Evolutionary conservation across 1,140 invertebrate genomes (phyloP).

Genomic region (Lepidotrigona ventralis): DNA sequence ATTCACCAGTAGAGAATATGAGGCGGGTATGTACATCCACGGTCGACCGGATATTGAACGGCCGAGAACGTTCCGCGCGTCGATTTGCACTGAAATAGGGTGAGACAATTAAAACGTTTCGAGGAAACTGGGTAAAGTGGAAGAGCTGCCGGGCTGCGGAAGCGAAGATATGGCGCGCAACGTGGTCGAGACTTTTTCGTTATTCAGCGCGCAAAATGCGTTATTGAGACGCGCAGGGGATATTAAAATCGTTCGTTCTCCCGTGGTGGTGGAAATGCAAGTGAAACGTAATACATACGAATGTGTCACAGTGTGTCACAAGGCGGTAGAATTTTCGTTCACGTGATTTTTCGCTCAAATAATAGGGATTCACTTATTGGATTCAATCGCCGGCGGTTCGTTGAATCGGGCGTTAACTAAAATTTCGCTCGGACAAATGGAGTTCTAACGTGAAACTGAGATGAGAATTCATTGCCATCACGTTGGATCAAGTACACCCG

Average conservation of each 20-base stretch:
- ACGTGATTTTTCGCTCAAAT: background rate
- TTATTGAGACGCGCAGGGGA: background rate
- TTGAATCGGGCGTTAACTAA: background rate
- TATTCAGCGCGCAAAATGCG: background rate
- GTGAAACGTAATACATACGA: no score
- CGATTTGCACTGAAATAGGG: background rate
- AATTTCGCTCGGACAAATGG: background rate
- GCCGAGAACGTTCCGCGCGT: background rate
- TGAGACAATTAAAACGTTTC: constrained; percentile 17
- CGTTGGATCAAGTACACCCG: background rate
- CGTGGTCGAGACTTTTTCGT: background rate
- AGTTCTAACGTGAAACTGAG: background rate
- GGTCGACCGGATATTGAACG: constrained; percentile 34
- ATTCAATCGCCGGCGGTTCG: background rate
- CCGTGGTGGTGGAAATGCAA: background rate
- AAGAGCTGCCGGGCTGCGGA: no score
- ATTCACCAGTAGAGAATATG: constrained; percentile 28
- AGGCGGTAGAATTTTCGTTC: no score
- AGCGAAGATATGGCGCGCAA: background rate
- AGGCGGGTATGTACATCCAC: constrained; percentile 36
- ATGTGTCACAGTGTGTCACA: no score
- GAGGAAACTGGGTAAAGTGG: background rate
- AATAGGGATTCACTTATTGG: background rate
- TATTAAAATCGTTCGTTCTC: background rate
- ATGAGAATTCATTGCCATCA: background rate